phyloP scores from a whole-genome alignment of 2,113 vertebrate species.

The Vulpes vulpes region DNA sequence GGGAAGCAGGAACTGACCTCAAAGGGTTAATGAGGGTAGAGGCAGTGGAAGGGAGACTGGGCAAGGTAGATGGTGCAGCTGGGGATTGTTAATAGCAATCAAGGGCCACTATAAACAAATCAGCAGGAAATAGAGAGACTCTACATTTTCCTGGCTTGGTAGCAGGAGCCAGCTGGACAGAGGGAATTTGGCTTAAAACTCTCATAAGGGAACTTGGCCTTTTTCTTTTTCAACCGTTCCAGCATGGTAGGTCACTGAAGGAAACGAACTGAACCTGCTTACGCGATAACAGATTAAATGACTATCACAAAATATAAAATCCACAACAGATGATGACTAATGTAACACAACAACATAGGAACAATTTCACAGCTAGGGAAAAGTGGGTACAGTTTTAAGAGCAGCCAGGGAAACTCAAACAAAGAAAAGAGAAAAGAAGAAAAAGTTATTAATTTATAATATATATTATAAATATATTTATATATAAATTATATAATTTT shows the following conservation, averaged over 20 bases:
- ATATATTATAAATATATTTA: not conserved
- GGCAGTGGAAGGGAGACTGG: not conserved
- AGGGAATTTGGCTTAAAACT: conserved; percentile 74
- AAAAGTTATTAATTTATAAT: not conserved
- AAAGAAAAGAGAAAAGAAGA: not conserved
- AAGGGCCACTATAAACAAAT: conserved; percentile 79
- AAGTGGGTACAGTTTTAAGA: conserved; percentile 57
- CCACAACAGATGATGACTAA: conserved; percentile 51
- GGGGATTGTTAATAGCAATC: conserved; percentile 78
- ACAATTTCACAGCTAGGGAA: conserved; percentile 49
- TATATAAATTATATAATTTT: not conserved
- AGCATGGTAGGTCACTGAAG: conserved; percentile 59
- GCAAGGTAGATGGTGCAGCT: conserved; percentile 64
- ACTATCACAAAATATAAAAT: conserved; percentile 62
- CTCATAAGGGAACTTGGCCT: conserved; percentile 58
- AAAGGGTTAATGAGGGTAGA: conserved; percentile 53
- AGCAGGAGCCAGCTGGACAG: conserved; percentile 79
- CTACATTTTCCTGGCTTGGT: conserved; percentile 70
- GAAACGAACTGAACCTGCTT: conserved; percentile 68
- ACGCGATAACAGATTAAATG: conserved; percentile 60
- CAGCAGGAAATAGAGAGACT: conserved; percentile 71
- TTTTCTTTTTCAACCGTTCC: conserved; percentile 53
- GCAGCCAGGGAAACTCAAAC: conserved; percentile 40
- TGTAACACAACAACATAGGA: conserved; percentile 40
- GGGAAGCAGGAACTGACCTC: not conserved